Base-by-base conservation (phyloP, 35 echinoderm and acorn worm genomes). In the Anneissia japonica region DNA sequence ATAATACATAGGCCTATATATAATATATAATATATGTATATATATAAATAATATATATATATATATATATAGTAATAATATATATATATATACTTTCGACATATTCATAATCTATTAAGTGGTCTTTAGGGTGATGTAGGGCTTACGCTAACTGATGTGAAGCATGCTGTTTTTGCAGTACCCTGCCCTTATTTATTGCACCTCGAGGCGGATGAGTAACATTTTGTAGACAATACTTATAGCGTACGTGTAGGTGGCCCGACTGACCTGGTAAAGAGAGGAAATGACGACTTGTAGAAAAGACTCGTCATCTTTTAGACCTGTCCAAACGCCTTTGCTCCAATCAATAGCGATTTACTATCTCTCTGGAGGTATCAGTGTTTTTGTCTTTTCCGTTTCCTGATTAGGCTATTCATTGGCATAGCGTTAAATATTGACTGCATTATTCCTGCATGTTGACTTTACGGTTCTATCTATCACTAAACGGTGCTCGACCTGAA, bases 371-470 rank as follows among this genome's bases (percentile, higher is more conserved):
- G 51, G 51, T 64, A 64, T 64, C 51, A 64, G 51, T 64, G 51
- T n/a, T 64, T 64, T 64, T 64, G 51, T 64, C 51, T 64, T 64
- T 64, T 64, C 51, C 51, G 51, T 64, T 64, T 64, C 51, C 51
- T 43, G 40, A 43, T 43, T 14, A 16, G 51, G 2, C 11, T 64
- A 64, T 64, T 64, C 51, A 64, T 23, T 64, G 26, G 51, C 26
- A 64, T 12, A 9, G 51, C 51, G 51, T 64, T 64, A 64, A 64
- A 64, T 64, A 64, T 64, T 64, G 51, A 9, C 51, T 64, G 51
- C n/a, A 16, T 9, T 9, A 23, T 64, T 23, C 51, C 51, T 19
- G 21, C 21, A 19, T 64, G 51, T 64, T 64, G 51, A 64, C 51
- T 19, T 64, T 64, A 19, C 51, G 11, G 19, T n/a, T 64, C 1